phyloP scores from a whole-genome alignment of 1,140 invertebrate genomes.

The Stenopsyche tienmushanensis region DNA sequence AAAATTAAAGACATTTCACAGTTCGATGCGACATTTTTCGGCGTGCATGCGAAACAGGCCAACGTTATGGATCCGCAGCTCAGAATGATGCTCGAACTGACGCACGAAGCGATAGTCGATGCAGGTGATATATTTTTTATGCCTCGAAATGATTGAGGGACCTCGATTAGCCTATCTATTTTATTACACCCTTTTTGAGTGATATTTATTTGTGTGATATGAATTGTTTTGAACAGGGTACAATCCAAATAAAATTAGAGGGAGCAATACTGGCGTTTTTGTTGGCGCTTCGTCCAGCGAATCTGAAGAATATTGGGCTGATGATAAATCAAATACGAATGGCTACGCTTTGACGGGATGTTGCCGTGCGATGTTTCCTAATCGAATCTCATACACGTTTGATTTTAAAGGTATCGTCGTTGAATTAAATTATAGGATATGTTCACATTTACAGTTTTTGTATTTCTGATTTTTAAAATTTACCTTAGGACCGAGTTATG shows the following conservation, averaged over 20 bases:
- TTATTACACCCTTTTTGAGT: not conserved
- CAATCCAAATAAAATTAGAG: conserved; percentile 78
- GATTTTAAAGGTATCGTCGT: conserved; percentile 67
- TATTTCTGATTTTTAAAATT: too few species aligned
- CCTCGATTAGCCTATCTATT: not conserved
- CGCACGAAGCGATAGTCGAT: conserved; percentile 93
- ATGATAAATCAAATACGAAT: conserved; percentile 73
- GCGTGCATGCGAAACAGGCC: conserved; percentile 91
- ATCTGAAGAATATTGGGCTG: conserved; percentile 78
- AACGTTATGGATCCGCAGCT: conserved; percentile 95
- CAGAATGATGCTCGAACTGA: conserved; percentile 86
- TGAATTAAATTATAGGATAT: too few species aligned
- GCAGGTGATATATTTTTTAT: conserved; percentile 61
- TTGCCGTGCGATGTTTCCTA: conserved; percentile 92
- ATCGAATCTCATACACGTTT: conserved; percentile 93
- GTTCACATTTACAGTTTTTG: too few species aligned
- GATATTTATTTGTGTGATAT: too few species aligned
- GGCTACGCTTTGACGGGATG: conserved; percentile 94
- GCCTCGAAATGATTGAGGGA: not conserved
- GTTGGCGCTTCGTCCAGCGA: conserved; percentile 86
- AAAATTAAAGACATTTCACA: conserved; percentile 85
- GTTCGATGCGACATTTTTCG: conserved; percentile 94
- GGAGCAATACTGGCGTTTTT: conserved; percentile 87
- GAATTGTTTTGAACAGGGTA: conserved; percentile 55
- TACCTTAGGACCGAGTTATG: conserved; percentile 79